Percentiles rank a stretch among this genome's conserved stretches.
Conservation (phyloP, 2,113 vertebrate genomes). For the Neodontobutis hainanensis region DNA sequence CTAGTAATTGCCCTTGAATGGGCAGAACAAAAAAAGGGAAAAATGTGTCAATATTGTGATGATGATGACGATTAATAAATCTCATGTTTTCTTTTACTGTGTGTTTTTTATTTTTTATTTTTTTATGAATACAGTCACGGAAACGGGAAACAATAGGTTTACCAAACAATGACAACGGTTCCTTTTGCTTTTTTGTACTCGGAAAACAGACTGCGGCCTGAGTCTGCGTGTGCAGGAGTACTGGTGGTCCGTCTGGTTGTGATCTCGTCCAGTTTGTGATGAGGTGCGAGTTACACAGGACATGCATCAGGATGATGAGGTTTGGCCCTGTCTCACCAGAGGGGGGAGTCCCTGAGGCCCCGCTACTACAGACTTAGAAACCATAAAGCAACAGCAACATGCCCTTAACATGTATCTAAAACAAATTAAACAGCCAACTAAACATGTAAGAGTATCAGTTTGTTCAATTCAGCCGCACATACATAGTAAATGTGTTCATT, state of each 20-base stretch:
- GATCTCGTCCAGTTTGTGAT: conserved; percentile 20
- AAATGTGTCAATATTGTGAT: conserved; percentile 64
- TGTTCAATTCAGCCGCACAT: not conserved
- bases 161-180: not conserved
- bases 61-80: conserved; percentile 71
- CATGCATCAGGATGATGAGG: not conserved
- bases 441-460: too few species aligned
- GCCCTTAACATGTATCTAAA: too few species aligned
- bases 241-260: not conserved
- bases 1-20: conserved; percentile 64
- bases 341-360: conserved; percentile 66
- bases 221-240: conserved; percentile 25
- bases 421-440: too few species aligned
- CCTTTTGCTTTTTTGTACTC: not conserved
- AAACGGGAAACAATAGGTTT: not conserved
- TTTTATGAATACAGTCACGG: not conserved
- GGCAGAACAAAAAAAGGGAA: conserved; percentile 76
- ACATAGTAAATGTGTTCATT: not conserved
- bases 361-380: not conserved
- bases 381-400: not conserved
- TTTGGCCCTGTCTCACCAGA: conserved; percentile 53
- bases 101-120: not conserved
- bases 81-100: conserved; percentile 61
- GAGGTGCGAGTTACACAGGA: conserved; percentile 33
- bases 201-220: too few species aligned